These are phyloP conservation scores for Falco naumanni DNA, from an alignment of 2,797 vertebrate species.

Conservation along the genomic window DNA sequence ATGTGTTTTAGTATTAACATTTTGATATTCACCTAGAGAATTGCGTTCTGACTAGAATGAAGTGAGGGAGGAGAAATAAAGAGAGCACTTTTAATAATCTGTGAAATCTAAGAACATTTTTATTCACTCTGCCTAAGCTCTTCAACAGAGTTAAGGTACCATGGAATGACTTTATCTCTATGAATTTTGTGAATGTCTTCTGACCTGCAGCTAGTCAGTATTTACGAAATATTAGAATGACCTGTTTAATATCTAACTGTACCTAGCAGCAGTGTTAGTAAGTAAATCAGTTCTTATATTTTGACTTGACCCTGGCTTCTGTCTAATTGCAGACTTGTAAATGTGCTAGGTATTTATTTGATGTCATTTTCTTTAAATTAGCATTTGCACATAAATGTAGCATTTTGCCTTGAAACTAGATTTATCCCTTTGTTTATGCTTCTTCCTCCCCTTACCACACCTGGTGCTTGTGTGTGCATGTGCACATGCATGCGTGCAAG, in stretches of 20 bases:
- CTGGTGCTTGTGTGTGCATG: neutral
- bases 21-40: neutral
- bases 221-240: neutral
- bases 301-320: neutral
- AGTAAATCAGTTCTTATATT: neutral
- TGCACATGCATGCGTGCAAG: rapidly evolving
- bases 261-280: neutral
- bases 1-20: neutral
- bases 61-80: neutral
- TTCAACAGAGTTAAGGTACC: neutral
- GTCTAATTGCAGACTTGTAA: neutral
- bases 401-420: neutral
- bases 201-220: neutral
- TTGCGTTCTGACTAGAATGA: neutral
- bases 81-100: neutral
- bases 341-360: neutral
- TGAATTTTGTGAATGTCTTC: neutral
- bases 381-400: neutral
- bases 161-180: neutral
- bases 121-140: neutral
- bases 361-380: neutral
- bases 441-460: neutral
- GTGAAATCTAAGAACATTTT: conserved; percentile 11
- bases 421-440: neutral
- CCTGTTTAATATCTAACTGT: conserved; percentile 13